These are phyloP conservation scores for Rhinoptilus africanus DNA, from an alignment of 2,113 vertebrate genomes.

Conservation along the genomic window DNA sequence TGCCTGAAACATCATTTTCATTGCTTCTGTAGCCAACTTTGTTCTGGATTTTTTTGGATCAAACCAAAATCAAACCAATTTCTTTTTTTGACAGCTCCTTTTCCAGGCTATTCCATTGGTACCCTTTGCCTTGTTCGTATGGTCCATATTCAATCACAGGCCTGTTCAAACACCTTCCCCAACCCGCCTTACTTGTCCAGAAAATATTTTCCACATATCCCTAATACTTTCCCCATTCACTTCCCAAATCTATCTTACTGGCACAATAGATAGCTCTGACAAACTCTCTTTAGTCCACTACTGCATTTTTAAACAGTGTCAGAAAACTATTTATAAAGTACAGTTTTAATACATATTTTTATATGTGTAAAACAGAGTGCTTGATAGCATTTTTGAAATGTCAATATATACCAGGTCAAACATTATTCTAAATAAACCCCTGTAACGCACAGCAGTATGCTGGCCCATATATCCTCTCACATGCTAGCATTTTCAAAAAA, in stretches of 20 bases:
- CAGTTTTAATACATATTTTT: neutral
- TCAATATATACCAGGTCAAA: neutral
- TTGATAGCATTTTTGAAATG: neutral
- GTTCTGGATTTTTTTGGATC: neutral
- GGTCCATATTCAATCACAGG: neutral
- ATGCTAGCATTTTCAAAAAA: neutral
- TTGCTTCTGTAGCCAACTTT: neutral
- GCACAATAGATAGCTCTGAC: neutral
- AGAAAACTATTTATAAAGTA: neutral
- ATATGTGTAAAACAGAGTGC: neutral
- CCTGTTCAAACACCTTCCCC: neutral
- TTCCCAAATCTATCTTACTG: neutral
- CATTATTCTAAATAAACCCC: neutral
- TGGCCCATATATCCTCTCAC: neutral
- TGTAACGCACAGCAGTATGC: neutral
- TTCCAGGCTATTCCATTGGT: neutral
- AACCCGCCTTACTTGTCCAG: neutral
- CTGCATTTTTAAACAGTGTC: neutral
- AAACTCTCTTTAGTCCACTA: neutral
- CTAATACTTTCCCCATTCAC: neutral
- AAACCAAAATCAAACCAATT: neutral
- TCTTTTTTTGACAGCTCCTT: neutral
- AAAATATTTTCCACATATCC: neutral
- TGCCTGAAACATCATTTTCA: neutral
- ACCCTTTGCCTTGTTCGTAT: fast-evolving